A percentile compares a stretch with the other conserved stretches of the same genome.
Conservation (phyloP, 2,797 vertebrate genomes). For the Numenius phaeopus region DNA sequence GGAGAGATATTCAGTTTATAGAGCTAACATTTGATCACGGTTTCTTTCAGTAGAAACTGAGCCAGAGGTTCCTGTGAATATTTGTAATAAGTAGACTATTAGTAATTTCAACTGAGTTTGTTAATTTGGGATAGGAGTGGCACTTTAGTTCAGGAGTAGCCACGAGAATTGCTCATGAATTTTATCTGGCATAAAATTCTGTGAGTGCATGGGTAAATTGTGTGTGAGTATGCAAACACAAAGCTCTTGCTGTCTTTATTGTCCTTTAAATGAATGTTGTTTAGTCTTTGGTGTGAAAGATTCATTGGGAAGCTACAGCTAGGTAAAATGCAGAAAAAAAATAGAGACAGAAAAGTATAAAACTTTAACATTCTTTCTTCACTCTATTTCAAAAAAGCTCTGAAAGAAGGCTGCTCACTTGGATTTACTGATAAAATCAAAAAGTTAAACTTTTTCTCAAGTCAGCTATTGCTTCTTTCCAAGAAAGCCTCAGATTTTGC, state of each 20-base stretch:
- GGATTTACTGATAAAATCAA: constrained; percentile 32
- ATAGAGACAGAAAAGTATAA: background rate
- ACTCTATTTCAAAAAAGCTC: background rate
- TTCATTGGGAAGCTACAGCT: background rate
- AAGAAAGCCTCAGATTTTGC: constrained; percentile 31
- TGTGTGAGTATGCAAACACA: background rate
- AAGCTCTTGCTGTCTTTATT: background rate
- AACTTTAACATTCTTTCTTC: background rate
- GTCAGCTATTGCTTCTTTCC: constrained; percentile 26
- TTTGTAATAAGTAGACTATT: background rate
- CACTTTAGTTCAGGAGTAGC: background rate
- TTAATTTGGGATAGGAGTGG: background rate
- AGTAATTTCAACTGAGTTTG: background rate
- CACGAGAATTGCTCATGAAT: background rate
- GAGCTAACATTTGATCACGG: background rate
- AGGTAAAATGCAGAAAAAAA: background rate
- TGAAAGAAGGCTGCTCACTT: background rate
- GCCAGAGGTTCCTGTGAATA: background rate
- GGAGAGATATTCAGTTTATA: background rate
- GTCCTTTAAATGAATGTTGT: background rate
- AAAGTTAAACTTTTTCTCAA: constrained; percentile 30
- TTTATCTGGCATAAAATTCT: background rate
- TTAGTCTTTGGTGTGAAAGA: background rate
- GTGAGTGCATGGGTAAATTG: background rate
- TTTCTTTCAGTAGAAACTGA: background rate